Conservation (phyloP, 1,140 invertebrate species). For the Acyrthosiphon pisum region DNA sequence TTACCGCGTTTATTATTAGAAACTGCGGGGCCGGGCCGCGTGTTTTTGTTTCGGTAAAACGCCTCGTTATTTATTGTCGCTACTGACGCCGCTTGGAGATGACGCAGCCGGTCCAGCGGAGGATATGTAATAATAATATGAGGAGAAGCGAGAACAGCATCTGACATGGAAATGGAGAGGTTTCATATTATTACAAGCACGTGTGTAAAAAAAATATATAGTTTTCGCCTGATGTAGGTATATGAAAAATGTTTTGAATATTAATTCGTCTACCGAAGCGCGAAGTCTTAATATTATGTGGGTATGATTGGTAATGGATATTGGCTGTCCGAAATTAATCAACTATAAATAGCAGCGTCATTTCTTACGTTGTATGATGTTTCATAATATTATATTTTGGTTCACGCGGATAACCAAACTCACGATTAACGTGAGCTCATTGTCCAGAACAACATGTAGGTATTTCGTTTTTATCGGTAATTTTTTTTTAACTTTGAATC, state of each 20-base stretch:
- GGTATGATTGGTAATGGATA: not conserved
- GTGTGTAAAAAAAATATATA: not conserved
- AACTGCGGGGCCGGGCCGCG: not conserved
- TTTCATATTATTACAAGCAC: not conserved
- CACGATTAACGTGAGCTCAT: not conserved
- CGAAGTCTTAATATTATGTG: not conserved
- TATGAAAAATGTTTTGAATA: not conserved
- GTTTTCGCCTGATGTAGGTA: not conserved
- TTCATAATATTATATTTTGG: not conserved
- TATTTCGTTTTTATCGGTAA: not conserved
- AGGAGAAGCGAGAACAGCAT: not conserved
- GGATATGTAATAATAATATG: not conserved
- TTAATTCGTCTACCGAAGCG: not conserved
- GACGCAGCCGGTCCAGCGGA: not conserved
- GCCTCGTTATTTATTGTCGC: constrained; percentile 32
- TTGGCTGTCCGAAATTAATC: not conserved
- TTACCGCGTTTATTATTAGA: constrained; percentile 46
- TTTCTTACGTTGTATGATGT: not conserved
- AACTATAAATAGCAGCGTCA: too few relatives aligned
- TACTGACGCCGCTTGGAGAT: not conserved
- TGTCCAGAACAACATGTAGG: not conserved
- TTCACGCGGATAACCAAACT: not conserved
- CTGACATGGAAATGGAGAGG: not conserved
- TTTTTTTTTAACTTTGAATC: not conserved
- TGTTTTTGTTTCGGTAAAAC: constrained; percentile 31